These are phyloP conservation scores for Lanius collurio DNA, from an alignment of 2,113 vertebrate genomes.

Conservation along the genomic window DNA sequence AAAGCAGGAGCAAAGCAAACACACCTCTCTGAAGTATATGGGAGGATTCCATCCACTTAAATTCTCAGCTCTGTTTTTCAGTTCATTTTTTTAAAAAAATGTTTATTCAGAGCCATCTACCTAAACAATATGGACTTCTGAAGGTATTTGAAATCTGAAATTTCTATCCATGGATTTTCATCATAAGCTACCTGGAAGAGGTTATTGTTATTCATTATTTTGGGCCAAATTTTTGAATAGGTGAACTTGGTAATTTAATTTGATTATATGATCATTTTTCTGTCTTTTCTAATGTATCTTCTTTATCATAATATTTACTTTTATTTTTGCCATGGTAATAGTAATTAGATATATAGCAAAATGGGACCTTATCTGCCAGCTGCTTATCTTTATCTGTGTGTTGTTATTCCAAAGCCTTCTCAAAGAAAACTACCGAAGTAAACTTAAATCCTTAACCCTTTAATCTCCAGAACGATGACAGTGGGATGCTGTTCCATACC, in stretches of 20 bases:
- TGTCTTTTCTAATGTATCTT: background rate
- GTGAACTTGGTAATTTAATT: background rate
- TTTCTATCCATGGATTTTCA: background rate
- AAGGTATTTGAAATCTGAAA: background rate
- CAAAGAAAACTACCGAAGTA: background rate
- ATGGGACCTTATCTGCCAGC: background rate
- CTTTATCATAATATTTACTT: background rate
- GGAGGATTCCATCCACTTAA: background rate
- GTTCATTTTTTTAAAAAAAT: rapidly evolving
- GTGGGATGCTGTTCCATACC: background rate
- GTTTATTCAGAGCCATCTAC: background rate
- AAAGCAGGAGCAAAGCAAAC: background rate
- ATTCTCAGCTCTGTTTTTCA: background rate
- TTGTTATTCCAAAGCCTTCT: background rate
- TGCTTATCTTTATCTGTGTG: background rate
- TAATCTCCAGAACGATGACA: background rate
- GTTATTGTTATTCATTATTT: background rate
- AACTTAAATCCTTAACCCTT: background rate
- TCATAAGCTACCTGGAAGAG: background rate
- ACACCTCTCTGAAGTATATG: background rate
- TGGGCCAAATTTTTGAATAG: background rate
- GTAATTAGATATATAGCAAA: background rate
- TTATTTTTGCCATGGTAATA: background rate
- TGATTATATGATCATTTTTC: background rate
- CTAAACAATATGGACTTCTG: background rate